phyloP scores from a whole-genome alignment of 2,888 invertebrate species.

The Drosophila koepferae region DNA sequence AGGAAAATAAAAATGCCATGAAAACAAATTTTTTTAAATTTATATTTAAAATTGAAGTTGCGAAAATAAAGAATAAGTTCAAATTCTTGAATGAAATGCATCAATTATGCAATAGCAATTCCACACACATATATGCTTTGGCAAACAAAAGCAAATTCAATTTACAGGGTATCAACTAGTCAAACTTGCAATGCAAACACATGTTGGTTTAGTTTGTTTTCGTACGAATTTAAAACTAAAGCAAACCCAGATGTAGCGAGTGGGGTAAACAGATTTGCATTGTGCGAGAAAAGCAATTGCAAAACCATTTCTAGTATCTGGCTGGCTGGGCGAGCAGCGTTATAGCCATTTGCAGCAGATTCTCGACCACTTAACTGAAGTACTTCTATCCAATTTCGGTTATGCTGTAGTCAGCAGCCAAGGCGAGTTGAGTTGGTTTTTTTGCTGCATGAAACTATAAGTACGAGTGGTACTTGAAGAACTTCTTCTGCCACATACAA shows the following conservation, averaged over 20 bases:
- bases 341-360: conserved; percentile 59
- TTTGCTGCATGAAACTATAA: conserved; percentile 34
- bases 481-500: conserved; percentile 27
- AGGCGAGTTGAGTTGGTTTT: conserved; percentile 29
- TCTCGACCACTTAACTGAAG: conserved; percentile 53
- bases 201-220: conserved; percentile 8
- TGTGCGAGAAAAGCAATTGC: conserved; percentile 42
- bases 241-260: conserved; percentile 27
- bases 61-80: too few relatives aligned
- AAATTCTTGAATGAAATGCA: too few relatives aligned
- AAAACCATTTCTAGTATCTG: conserved; percentile 22
- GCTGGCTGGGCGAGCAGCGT: conserved; percentile 11
- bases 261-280: conserved; percentile 26
- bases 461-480: conserved; percentile 13
- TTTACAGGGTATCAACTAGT: conserved; percentile 8
- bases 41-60: too few relatives aligned
- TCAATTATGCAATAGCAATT: too few relatives aligned
- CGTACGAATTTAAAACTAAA: conserved; percentile 26
- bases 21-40: too few relatives aligned
- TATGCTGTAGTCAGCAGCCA: conserved; percentile 46
- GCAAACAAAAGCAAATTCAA: not conserved
- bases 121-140: not conserved
- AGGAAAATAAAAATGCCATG: too few relatives aligned
- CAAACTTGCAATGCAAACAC: not conserved
- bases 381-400: conserved; percentile 62